Conservation (phyloP, 1,140 invertebrate genomes). For the Calephelis virginiensis region DNA sequence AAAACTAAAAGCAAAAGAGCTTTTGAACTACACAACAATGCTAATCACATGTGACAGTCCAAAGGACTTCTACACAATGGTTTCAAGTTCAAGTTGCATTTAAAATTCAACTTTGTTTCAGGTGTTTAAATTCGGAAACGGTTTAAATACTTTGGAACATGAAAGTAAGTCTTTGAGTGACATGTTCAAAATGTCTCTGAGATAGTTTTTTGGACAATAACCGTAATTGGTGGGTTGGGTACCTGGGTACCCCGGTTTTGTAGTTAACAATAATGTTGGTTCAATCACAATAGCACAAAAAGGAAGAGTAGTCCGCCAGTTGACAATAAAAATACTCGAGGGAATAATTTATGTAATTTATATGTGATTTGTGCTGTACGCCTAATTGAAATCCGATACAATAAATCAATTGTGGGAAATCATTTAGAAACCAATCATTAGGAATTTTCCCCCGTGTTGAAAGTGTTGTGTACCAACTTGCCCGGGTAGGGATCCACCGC, state of each 20-base stretch:
- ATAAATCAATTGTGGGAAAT: conserved; percentile 2
- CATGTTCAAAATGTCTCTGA: conserved; percentile 72
- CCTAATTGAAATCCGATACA: no score
- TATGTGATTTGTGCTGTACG: neutral
- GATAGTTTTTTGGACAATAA: conserved; percentile 70
- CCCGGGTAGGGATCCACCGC: no score
- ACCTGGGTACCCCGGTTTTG: conserved; percentile 69
- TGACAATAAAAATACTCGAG: conserved; percentile 21
- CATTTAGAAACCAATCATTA: neutral
- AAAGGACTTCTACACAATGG: conserved; percentile 54
- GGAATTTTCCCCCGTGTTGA: no score
- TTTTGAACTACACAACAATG: conserved; percentile 8
- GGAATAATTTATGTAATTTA: conserved; percentile 2
- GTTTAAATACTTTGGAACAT: conserved; percentile 23
- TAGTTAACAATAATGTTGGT: conserved; percentile 63
- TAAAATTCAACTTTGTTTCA: conserved; percentile 17
- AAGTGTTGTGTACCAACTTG: no score
- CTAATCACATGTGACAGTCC: conserved; percentile 17
- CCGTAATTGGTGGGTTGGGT: conserved; percentile 76
- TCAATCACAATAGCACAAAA: conserved; percentile 52
- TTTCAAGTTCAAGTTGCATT: conserved; percentile 24
- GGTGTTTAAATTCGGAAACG: conserved; percentile 36
- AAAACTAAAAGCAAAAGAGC: conserved; percentile 14
- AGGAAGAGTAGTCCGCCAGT: conserved; percentile 55
- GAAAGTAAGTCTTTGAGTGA: conserved; percentile 55